Base-by-base conservation (phyloP, 2,888 invertebrate species). In the Philopedon plagiatum region DNA sequence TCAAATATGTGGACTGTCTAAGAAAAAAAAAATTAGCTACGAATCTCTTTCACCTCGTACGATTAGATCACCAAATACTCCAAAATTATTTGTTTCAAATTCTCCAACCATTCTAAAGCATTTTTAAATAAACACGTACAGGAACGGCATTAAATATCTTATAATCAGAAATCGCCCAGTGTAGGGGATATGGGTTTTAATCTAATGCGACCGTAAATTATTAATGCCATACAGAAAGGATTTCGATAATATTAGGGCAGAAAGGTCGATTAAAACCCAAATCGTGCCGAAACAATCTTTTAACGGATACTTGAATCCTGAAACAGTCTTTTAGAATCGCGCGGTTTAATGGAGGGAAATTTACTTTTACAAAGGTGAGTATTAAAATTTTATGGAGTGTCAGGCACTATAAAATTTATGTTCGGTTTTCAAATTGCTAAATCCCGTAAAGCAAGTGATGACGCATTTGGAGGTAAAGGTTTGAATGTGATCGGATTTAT, bases 221-320 rank as follows among this genome's bases (percentile, higher is more conserved):
- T 46, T 46, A 46, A 46, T n/a, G 46, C 46, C n/a, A n/a, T 21
- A 19, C 46, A 46, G n/a, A 46, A 46, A 46, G 23, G 46, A 23
- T 46, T n/a, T 46, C 21, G 46, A 46, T 34, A n/a, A n/a, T 39
- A 46, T 46, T 46, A 46, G 19, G 21, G 23, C 23, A 23, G 46
- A 21, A 46, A 46, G 46, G 46, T 46, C 46, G 46, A 46, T 46
- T 46, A 46, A 46, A 46, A 46, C 46, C 46, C 3, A 21, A 46
- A 46, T 46, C 46, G 46, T 46, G 46, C 23, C 46, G 46, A 23
- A 46, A 23, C 21, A 46, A 46, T 46, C 19, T 46, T 46, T 46
- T 46, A 46, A 46, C 46, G 46, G 46, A 46, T 46, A 46, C 46
- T 46, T 46, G 21, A 46, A 46, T 46, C 21, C 21, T 18, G 44